These are phyloP conservation scores for Hozukius guyotensis DNA, from an alignment of 2,797 vertebrate species.

Conservation along the genomic window DNA sequence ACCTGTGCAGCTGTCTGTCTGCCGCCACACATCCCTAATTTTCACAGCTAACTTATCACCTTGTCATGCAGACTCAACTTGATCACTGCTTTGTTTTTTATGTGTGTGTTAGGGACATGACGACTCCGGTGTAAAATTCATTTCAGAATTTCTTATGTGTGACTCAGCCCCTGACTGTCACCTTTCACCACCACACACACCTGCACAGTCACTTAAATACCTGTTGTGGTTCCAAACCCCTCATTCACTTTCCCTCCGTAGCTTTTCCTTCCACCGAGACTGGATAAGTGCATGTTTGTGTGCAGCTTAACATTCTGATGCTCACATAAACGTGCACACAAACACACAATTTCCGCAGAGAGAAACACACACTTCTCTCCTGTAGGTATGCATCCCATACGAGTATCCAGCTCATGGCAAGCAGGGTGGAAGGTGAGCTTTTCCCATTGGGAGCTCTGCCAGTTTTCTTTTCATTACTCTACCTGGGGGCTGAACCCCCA, in stretches of 20 bases:
- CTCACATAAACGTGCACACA: constrained; percentile 6
- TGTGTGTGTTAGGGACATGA: neutral
- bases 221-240: constrained; percentile 52
- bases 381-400: constrained; percentile 21
- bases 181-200: constrained; percentile 51
- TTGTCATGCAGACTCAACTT: neutral
- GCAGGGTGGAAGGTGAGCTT: constrained; percentile 61
- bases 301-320: constrained; percentile 31
- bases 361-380: constrained; percentile 26
- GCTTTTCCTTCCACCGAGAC: constrained; percentile 27
- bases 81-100: neutral
- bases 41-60: constrained; percentile 1
- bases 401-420: constrained; percentile 27
- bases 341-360: neutral
- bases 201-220: constrained; percentile 56
- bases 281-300: constrained; percentile 55
- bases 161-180: neutral
- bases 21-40: neutral
- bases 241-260: constrained; percentile 63
- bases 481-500: constrained; percentile 71
- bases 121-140: neutral
- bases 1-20: constrained; percentile 38
- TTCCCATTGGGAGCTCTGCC: constrained; percentile 69
- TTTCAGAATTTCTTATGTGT: neutral
- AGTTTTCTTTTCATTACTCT: constrained; percentile 82